A percentile compares a stretch with the other conserved stretches of the same genome.
Conservation (phyloP, 2,888 invertebrate genomes). For the Drosophila barbarae region DNA sequence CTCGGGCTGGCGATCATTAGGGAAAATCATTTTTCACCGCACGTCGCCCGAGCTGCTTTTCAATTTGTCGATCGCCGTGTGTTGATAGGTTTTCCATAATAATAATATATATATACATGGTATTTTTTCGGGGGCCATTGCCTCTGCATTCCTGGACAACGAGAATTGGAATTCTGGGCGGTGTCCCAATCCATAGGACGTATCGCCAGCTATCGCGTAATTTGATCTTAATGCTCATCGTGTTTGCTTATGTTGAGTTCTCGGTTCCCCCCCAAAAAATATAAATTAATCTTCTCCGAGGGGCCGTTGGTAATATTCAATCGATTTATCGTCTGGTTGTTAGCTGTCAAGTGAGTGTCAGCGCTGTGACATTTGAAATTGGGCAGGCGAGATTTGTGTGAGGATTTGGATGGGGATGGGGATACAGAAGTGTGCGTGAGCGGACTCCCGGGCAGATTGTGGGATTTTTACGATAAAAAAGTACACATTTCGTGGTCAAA, state of each 20-base stretch:
- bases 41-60: constrained; percentile 44
- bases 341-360: constrained; percentile 70
- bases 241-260: constrained; percentile 59
- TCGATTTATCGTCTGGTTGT: constrained; percentile 68
- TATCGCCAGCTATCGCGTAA: constrained; percentile 61
- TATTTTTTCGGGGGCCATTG: constrained; percentile 37
- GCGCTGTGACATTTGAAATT: constrained; percentile 69
- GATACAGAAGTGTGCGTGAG: constrained; percentile 46
- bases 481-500: constrained; percentile 25
- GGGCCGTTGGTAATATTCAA: constrained; percentile 58
- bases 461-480: constrained; percentile 30
- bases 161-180: constrained; percentile 25
- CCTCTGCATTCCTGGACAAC: constrained; percentile 44
- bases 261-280: neutral
- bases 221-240: constrained; percentile 71
- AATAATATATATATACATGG: neutral
- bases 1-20: constrained; percentile 50
- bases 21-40: constrained; percentile 64
- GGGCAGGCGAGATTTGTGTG: constrained; percentile 62
- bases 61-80: constrained; percentile 40
- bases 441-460: constrained; percentile 27
- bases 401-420: constrained; percentile 41
- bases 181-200: constrained; percentile 48
- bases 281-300: constrained; percentile 61
- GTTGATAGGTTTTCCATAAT: constrained; percentile 28